These are phyloP conservation scores for Syrmaticus mikado DNA, from an alignment of 2,113 vertebrate genomes.

Conservation along the genomic window DNA sequence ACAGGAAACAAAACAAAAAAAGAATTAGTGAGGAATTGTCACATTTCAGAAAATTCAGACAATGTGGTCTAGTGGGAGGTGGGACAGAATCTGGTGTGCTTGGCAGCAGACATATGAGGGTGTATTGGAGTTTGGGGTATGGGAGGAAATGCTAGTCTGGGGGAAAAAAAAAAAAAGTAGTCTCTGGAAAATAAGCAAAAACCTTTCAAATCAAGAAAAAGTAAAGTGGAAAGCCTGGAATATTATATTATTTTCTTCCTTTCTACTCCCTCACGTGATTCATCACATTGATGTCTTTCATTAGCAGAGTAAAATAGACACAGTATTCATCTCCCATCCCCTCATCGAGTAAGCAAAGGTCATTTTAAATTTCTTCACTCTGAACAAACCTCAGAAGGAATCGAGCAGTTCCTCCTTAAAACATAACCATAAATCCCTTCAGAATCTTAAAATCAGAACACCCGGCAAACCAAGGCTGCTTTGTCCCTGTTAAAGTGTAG, in stretches of 20 bases:
- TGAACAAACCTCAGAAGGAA: not conserved
- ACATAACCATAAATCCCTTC: not conserved
- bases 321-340: not conserved
- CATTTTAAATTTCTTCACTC: not conserved
- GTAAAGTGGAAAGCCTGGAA: constrained; percentile 24
- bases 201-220: constrained; percentile 31
- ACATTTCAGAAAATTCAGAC: not conserved
- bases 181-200: constrained; percentile 63
- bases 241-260: constrained; percentile 1
- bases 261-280: not conserved
- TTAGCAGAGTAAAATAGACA: not conserved
- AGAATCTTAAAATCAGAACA: constrained; percentile 16
- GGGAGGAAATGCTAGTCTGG: constrained; percentile 29
- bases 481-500: not conserved
- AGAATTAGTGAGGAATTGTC: not conserved
- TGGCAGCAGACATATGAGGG: not conserved
- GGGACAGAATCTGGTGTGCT: not conserved
- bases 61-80: not conserved
- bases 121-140: not conserved
- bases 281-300: not conserved
- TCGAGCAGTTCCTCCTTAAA: not conserved
- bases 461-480: not conserved
- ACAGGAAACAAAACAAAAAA: not conserved
- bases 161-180: constrained; percentile 32
- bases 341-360: not conserved